phyloP scores from a whole-genome alignment of 2,888 invertebrate species.

The Drosophila greeni region DNA sequence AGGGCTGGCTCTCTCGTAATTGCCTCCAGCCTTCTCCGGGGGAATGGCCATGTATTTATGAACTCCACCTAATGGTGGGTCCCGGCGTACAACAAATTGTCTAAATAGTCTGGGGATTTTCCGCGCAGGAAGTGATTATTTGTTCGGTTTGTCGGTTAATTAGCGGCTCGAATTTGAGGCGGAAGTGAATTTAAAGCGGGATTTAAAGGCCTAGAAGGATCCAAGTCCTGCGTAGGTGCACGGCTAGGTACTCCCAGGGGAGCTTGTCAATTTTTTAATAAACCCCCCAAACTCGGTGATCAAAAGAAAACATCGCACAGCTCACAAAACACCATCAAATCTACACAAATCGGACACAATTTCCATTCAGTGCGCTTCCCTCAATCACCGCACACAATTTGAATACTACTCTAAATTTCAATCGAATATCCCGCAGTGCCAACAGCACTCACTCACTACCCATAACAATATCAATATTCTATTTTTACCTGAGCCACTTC shows the following conservation, averaged over 20 bases:
- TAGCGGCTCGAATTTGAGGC: slow-evolving; percentile 26
- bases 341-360: slow-evolving; percentile 31
- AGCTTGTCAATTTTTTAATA: slow-evolving; percentile 3
- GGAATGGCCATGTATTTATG: slow-evolving; percentile 59
- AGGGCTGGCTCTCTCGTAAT: slow-evolving; percentile 49
- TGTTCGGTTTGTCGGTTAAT: slow-evolving; percentile 49
- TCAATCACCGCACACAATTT: slow-evolving; percentile 35
- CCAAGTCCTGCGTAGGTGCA: too few species aligned
- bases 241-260: not conserved
- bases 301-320: not conserved
- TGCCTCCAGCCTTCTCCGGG: slow-evolving; percentile 47
- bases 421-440: slow-evolving; percentile 37
- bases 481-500: slow-evolving; percentile 37
- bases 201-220: not conserved
- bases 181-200: slow-evolving; percentile 3
- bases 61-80: slow-evolving; percentile 51
- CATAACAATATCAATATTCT: slow-evolving; percentile 51
- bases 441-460: slow-evolving; percentile 22
- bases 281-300: not conserved
- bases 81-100: slow-evolving; percentile 30
- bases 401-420: slow-evolving; percentile 36
- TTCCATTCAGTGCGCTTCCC: slow-evolving; percentile 18
- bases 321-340: slow-evolving; percentile 11
- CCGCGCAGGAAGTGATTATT: slow-evolving; percentile 47
- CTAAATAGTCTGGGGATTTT: slow-evolving; percentile 35